Base-by-base conservation (phyloP, 2,797 vertebrate species). In the Lindbergichthys nudifrons region DNA sequence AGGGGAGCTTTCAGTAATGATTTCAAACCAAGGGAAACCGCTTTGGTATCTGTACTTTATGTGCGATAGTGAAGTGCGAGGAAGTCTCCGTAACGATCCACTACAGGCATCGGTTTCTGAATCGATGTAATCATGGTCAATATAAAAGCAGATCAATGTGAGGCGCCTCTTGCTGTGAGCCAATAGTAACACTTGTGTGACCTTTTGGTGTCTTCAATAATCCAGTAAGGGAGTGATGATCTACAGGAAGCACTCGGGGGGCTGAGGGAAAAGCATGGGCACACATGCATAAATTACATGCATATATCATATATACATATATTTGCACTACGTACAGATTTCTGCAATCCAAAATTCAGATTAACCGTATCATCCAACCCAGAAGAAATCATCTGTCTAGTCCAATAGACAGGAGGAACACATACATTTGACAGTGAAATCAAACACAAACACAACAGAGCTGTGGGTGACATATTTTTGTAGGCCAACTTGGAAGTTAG, bases 121-220 rank as follows among this genome's bases (percentile, higher is more conserved):
- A 2, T 80, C 59, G 8, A 43, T 70, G 54, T n/a, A n/a, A 74
- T 62, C 5, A 58, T 0, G 30, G 66, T 90, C 81, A 46, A 80
- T 82, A 79, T 47, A 18, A 36, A 51, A 62, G 8, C 19, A 16
- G 47, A 56, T 73, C 67, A 15, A 63, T 61, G 23, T 2, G 10
- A 62, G n/a, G 9, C 61, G 75, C 32, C 21, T 14, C 14, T 68
- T 30, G 54, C 65, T 67, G 36, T 73, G 45, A 41, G 36, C 56
- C 61, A 58, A 32, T 61, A 51, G 51, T 1, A 30, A 71, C 41
- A 67, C 47, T 23, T 9, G 3, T 9, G 3, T 52, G 77, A 85
- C 75, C 65, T 64, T 74, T 68, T 4, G 23, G 54, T 48, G 53
- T 50, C 19, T 53, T 30, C 1, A 73, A 65, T 69, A 30, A 70